Base-by-base conservation (phyloP, 2,113 vertebrate genomes). In the Rutilus rutilus region DNA sequence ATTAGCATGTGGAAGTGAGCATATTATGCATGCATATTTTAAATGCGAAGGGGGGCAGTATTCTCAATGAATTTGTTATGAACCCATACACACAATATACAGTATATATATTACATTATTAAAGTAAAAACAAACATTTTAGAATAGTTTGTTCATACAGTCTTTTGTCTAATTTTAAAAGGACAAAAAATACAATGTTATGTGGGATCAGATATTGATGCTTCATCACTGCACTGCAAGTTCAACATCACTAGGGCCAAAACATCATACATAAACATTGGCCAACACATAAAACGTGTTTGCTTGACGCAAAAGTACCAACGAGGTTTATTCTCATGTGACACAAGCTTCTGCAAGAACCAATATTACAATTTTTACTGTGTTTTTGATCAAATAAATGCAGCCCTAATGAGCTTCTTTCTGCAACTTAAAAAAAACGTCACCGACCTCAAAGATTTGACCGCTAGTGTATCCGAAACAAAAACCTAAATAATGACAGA, bases 1-100 rank as follows among this genome's bases (percentile, higher is more conserved):
- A 82, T 82, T 82, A 82, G 62, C 79, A 82, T 82, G 79, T 52
- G 79, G 45, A 64, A 30, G 59, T 80, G 33, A 64, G 12, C n/a
- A 27, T 79, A 62, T 79, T 59, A 42, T 79, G 59, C 62, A 54
- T 21, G 17, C 25, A 47, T 19, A 19, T 54, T 50, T 19, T 33
- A 50, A 54, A 54, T 76, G 8, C 27, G 4, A 77, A 30, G 5
- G 47, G 33, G 23, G 36, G 17, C n/a, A 19, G 23, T 64, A 47
- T 47, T 80, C 15, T 6, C 15, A 19, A 27, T 47, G n/a, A 42
- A 79, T 79, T 78, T 62, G 33, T 42, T n/a, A n/a, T 36, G 10
- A 79, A 60, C 5, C 21, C 36, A 78, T 33, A 25, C 54, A 79
- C 54, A 42, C 33, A 42, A 59, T 60, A 25, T 23, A 79, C 67